Percentiles rank a stretch among this genome's conserved stretches.
phyloP scores from a whole-genome alignment of 2,888 invertebrate species.

The Agriopis marginaria region DNA sequence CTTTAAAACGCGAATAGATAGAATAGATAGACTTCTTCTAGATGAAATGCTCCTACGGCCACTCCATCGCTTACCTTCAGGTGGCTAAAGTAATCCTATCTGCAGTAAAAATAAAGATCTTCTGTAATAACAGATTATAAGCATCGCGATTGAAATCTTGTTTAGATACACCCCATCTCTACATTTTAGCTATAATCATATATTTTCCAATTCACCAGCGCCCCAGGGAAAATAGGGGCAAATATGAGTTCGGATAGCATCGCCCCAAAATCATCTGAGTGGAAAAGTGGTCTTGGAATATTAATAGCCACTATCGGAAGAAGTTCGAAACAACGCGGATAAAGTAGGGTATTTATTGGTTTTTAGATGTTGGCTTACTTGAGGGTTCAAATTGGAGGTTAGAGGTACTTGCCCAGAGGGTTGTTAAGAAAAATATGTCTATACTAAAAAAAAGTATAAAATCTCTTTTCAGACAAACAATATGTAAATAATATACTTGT shows the following conservation, averaged over 20 bases:
- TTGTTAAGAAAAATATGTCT: neutral
- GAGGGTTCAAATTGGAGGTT: slow-evolving; percentile 15
- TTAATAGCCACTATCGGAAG: slow-evolving; percentile 47
- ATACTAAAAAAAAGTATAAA: too few relatives aligned
- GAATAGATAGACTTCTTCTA: too few relatives aligned
- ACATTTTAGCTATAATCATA: slow-evolving; percentile 26
- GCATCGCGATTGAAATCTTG: slow-evolving; percentile 19
- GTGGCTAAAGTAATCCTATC: too few relatives aligned
- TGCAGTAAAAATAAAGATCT: too few relatives aligned
- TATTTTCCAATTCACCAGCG: slow-evolving; percentile 41
- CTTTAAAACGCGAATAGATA: too few relatives aligned
- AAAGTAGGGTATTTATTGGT: slow-evolving; percentile 44
- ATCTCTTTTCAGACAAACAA: too few relatives aligned
- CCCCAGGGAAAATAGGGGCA: slow-evolving; percentile 44
- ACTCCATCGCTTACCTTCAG: too few relatives aligned
- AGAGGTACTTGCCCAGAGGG: neutral
- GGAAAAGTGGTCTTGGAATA: slow-evolving; percentile 55
- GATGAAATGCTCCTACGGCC: too few relatives aligned
- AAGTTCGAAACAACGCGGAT: slow-evolving; percentile 43
- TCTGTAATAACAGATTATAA: slow-evolving; percentile 2
- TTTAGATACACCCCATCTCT: slow-evolving; percentile 12
- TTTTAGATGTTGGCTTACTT: slow-evolving; percentile 23
- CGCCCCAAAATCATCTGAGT: slow-evolving; percentile 51
- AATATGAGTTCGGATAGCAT: slow-evolving; percentile 48
- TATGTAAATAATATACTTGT: too few relatives aligned